phyloP scores from a whole-genome alignment of 2,888 invertebrate species.

The Encarsia formosa region DNA sequence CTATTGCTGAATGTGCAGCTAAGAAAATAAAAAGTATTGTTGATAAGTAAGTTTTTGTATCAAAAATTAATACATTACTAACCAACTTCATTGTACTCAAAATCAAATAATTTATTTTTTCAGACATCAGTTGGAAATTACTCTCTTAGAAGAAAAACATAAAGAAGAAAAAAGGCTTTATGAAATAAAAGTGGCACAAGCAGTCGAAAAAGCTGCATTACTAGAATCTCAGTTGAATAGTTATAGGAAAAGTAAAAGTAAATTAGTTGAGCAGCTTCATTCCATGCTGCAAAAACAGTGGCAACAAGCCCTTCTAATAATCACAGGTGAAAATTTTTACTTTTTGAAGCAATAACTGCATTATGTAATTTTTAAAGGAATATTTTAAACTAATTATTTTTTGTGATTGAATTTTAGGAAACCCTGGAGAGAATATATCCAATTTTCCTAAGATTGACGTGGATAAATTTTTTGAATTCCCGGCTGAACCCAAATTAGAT shows the following conservation, averaged over 20 bases:
- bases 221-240: slow-evolving; percentile 59
- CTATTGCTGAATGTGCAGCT: slow-evolving; percentile 67
- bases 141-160: slow-evolving; percentile 73
- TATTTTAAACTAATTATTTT: slow-evolving; percentile 1
- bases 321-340: slow-evolving; percentile 49
- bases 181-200: slow-evolving; percentile 67
- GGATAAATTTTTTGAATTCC: slow-evolving; percentile 41
- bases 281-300: slow-evolving; percentile 77
- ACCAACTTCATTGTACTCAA: no score
- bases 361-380: not conserved
- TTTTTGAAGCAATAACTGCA: slow-evolving; percentile 3
- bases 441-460: slow-evolving; percentile 38
- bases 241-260: slow-evolving; percentile 57
- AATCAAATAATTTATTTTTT: slow-evolving; percentile 16
- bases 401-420: slow-evolving; percentile 32
- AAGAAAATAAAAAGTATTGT: slow-evolving; percentile 69
- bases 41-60: slow-evolving; percentile 54
- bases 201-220: slow-evolving; percentile 63
- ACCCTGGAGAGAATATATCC: slow-evolving; percentile 39
- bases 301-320: slow-evolving; percentile 70
- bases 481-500: slow-evolving; percentile 36
- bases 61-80: slow-evolving; percentile 7
- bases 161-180: slow-evolving; percentile 72
- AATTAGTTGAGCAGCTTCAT: slow-evolving; percentile 71
- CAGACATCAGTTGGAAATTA: slow-evolving; percentile 72